These are phyloP conservation scores for Aphrophora alni DNA, from an alignment of 2,888 invertebrate genomes.

Conservation along the genomic window DNA sequence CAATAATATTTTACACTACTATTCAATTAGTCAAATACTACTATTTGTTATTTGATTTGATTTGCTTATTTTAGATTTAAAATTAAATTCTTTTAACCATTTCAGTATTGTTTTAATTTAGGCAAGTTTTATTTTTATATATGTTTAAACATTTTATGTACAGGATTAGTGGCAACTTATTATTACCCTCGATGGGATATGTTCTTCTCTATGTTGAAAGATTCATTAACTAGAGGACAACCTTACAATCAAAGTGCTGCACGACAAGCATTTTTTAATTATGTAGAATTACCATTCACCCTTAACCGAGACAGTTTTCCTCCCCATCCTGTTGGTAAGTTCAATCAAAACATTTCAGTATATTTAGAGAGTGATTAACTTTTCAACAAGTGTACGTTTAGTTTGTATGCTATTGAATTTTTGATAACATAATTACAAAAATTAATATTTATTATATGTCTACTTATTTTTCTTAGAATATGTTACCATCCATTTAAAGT, in stretches of 20 bases:
- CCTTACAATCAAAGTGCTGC: conserved; percentile 67
- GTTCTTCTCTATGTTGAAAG: conserved; percentile 68
- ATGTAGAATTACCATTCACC: conserved; percentile 72
- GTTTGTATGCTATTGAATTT: not conserved
- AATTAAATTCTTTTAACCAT: not conserved
- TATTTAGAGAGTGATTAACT: not conserved
- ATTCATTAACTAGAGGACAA: conserved; percentile 61
- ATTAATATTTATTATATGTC: no score
- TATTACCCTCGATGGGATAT: conserved; percentile 78
- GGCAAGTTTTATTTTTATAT: no score
- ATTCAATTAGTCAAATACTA: no score
- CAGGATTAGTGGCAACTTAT: conserved; percentile 68
- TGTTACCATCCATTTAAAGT: not conserved
- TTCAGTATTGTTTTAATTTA: not conserved
- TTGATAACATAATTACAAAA: no score
- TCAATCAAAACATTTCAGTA: not conserved
- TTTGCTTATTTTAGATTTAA: no score
- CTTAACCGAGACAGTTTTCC: conserved; percentile 13
- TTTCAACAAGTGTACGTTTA: not conserved
- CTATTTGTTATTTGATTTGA: no score
- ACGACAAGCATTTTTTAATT: conserved; percentile 63
- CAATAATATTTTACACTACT: no score
- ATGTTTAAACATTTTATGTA: conserved; percentile 48
- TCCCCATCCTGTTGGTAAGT: conserved; percentile 25
- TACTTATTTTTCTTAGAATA: no score